Base-by-base conservation (phyloP, 2,797 vertebrate species). In the Antrozous pallidus region DNA sequence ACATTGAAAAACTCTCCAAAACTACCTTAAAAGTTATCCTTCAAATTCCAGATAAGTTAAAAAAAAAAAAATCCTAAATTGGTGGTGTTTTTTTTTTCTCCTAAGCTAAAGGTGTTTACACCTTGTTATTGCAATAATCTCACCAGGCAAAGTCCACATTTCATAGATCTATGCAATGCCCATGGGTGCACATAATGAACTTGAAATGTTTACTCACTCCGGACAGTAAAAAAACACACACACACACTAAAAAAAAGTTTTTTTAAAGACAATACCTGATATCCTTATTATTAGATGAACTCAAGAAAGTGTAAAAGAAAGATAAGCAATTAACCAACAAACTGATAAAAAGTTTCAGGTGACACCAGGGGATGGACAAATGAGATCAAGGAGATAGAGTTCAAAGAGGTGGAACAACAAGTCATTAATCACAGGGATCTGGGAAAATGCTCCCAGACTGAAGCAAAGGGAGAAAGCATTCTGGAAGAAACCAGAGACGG, bases 331-430 rank as follows among this genome's bases (percentile, higher is more conserved):
- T 94, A 92, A 79, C 70, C 70, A 90, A 91, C 28, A 78, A 96
- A 75, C 73, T 56, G 85, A 82, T 69, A 61, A 84, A 45, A 90
- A 94, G 92, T 96, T 81, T 97, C 95, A 87, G 75, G 71, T 96
- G 96, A 94, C 97, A 94, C 56, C 33, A 71, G 51, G 58, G 77
- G 28, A 92, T 17, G 63, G 75, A 93, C 94, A 91, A 81, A 95
- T 74, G 71, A 94, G 93, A 97, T 96, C 91, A 96, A 95, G 80
- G 70, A 96, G 96, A 97, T 95, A 95, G 85, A 95, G 96, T 96
- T 97, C 96, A 96, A 97, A 97, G 93, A 92, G 56, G 61, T 36
- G 17, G 75, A 90, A 92, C 83, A 91, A 71, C 61, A 71, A 90
- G 75, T 74, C 92, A 93, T 91, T 90, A 95, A 96, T 96, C 94